phyloP scores from a whole-genome alignment of 2,888 invertebrate genomes.

The Tetragonisca angustula region DNA sequence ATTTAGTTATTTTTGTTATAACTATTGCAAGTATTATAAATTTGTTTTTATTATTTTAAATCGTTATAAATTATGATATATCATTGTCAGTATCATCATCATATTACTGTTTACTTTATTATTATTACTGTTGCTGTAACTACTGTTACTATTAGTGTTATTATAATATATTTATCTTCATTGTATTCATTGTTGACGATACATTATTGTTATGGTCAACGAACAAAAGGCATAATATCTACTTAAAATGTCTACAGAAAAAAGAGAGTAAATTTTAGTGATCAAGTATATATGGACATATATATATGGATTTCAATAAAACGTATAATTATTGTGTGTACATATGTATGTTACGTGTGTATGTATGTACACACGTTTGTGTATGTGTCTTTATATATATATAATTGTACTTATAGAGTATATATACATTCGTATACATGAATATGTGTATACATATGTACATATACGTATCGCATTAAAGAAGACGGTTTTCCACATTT shows the following conservation, averaged over 20 bases:
- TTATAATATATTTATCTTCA: neutral
- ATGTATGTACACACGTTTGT: neutral
- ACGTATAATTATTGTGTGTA: conserved; percentile 29
- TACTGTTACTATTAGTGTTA: neutral
- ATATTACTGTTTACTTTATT: conserved; percentile 15
- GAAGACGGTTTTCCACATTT: conserved; percentile 50
- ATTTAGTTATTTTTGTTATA: no score
- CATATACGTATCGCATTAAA: conserved; percentile 33
- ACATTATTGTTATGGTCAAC: conserved; percentile 1
- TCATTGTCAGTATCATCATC: conserved; percentile 1
- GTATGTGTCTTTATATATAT: conserved; percentile 1
- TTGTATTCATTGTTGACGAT: conserved; percentile 22
- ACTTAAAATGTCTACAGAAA: conserved; percentile 13
- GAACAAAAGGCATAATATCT: neutral
- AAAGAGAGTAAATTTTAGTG: conserved; percentile 64
- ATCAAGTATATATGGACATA: conserved; percentile 52
- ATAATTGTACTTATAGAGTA: conserved; percentile 3
- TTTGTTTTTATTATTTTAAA: no score
- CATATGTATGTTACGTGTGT: conserved; percentile 12
- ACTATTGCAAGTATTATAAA: no score
- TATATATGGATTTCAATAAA: conserved; percentile 32
- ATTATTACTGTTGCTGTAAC: conserved; percentile 1
- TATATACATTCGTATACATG: conserved; percentile 42
- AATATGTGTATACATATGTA: conserved; percentile 30
- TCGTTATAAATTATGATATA: neutral